Base-by-base conservation (phyloP, 2,113 vertebrate genomes). In the Actenoides lindsayi region DNA sequence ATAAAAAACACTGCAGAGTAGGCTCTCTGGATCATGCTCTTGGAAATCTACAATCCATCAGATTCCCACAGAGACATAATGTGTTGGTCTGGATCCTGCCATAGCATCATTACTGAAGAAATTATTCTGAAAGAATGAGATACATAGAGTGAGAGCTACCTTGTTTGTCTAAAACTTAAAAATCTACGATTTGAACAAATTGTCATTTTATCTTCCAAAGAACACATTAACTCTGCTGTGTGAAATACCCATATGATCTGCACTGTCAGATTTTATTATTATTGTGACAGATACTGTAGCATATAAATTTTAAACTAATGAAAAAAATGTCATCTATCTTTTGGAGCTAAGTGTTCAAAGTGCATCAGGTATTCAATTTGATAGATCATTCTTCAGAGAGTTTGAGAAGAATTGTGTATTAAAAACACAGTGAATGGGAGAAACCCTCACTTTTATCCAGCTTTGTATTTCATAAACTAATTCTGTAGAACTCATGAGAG, bases 261-360 rank as follows among this genome's bases (percentile, higher is more conserved):
- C 92, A 97, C 94, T 98, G 98, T 98, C 98, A 98, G 94, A 90
- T 97, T 97, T 97, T 98, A 98, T 98, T 98, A 97, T 98, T 98
- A 97, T 98, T 98, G 93, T 98, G 97, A 97, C 98, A 98, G 97
- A 98, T 97, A 96, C 57, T 70, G 95, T 69, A 94, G 96, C 94
- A 96, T 95, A 97, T 97, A 97, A 97, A 97, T 97, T 97, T 97
- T 97, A 97, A 98, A 97, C 95, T 98, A 97, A 98, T 98, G 97
- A 98, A 98, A 98, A 96, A 98, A 98, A 91, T 97, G 97, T 97
- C 97, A 98, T 96, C 97, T 97, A 97, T 89, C 87, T 97, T 98
- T 94, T 96, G 96, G 87, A 98, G 76, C 69, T 97, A 97, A 97
- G 93, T 96, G 95, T 97, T 98, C 94, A 97, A 98, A 97, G 96